These are phyloP conservation scores for Bungarus multicinctus DNA, from an alignment of 2,113 vertebrate species.

Conservation along the genomic window DNA sequence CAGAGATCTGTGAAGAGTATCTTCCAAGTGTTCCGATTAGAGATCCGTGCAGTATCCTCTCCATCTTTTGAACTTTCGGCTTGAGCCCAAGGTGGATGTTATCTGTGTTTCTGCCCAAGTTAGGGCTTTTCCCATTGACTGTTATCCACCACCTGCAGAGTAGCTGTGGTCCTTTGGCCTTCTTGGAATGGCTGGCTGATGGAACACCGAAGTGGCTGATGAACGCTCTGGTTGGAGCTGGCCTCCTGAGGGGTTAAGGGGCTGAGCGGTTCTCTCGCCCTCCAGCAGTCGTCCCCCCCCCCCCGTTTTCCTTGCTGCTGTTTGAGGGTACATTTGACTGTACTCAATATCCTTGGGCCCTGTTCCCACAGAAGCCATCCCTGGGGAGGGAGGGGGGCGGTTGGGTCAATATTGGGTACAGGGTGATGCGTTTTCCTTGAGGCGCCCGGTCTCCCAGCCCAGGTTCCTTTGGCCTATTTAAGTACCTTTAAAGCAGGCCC, in stretches of 20 bases:
- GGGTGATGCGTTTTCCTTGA: too few relatives aligned
- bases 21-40: not conserved
- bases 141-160: not conserved
- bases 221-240: not conserved
- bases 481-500: not conserved
- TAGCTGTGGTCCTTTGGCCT: not conserved
- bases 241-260: not conserved
- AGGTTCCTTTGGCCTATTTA: not conserved
- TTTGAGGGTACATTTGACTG: not conserved
- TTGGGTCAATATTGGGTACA: not conserved
- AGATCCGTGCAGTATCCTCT: not conserved
- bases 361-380: not conserved
- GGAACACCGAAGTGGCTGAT: not conserved
- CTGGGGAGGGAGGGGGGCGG: not conserved
- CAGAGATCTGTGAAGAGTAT: not conserved
- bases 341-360: not conserved
- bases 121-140: not conserved
- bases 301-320: not conserved
- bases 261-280: not conserved
- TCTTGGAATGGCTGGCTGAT: not conserved
- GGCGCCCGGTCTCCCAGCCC: not conserved
- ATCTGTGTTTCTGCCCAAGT: not conserved
- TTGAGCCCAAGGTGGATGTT: not conserved
- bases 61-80: not conserved
- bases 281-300: not conserved